phyloP scores from a whole-genome alignment of 2,113 vertebrate species.

The Onychostruthus taczanowskii region DNA sequence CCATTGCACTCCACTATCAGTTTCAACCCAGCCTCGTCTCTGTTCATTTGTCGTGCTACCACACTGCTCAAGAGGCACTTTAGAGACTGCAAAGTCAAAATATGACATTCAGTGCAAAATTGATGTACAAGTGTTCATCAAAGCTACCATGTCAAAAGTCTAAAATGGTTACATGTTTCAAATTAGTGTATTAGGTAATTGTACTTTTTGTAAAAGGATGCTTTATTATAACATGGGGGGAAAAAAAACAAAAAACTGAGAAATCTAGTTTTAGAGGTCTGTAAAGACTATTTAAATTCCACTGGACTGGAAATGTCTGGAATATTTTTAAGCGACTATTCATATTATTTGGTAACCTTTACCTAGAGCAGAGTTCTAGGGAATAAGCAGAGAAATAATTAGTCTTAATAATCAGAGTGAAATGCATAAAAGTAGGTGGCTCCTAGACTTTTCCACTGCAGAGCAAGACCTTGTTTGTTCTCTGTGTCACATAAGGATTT shows the following conservation, averaged over 20 bases:
- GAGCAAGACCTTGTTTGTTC: background rate
- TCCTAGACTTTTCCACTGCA: background rate
- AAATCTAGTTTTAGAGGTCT: background rate
- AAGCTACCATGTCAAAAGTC: background rate
- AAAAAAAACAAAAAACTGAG: background rate
- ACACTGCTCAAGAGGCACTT: background rate
- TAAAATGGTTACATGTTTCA: background rate
- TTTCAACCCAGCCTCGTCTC: background rate
- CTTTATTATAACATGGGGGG: background rate
- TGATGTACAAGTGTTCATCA: background rate
- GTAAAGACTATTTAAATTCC: background rate
- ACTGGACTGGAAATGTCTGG: background rate
- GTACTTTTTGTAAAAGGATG: background rate
- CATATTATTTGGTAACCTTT: background rate
- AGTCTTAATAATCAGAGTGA: background rate
- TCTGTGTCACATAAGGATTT: background rate
- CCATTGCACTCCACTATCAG: background rate
- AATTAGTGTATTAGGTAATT: background rate
- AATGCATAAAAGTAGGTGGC: background rate
- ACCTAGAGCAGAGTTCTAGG: background rate
- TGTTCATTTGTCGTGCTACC: background rate
- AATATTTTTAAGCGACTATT: background rate
- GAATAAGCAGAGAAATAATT: background rate
- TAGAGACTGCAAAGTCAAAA: background rate
- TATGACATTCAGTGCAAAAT: background rate